Evolutionary conservation across 2,113 vertebrate species (phyloP).

Genomic region (Ailuropoda melanoleuca): DNA sequence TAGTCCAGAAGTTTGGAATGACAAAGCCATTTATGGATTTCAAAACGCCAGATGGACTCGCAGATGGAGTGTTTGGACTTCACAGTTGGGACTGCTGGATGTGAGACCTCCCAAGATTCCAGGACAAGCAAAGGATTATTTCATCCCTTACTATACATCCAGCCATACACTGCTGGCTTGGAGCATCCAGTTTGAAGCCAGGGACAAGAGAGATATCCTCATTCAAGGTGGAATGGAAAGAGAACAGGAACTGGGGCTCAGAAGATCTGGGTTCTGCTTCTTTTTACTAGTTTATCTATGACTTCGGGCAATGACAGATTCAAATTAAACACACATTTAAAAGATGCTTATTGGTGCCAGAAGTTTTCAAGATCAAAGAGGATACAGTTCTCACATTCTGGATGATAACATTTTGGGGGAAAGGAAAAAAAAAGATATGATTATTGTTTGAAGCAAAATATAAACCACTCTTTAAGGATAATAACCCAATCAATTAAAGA

Average conservation of each 20-base stretch:
- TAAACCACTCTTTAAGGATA: neutral
- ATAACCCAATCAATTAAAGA: neutral
- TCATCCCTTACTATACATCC: neutral
- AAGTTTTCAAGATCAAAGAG: neutral
- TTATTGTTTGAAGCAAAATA: constrained; percentile 2
- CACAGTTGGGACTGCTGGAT: neutral
- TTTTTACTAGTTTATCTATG: neutral
- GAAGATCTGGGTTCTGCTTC: neutral
- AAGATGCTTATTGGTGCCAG: neutral
- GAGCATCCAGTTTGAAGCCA: neutral
- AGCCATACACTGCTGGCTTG: neutral
- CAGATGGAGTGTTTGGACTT: neutral
- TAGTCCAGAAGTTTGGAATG: neutral
- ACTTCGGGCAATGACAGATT: neutral
- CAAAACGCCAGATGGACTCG: constrained; percentile 15
- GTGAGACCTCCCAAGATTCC: neutral
- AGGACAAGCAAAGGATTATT: neutral
- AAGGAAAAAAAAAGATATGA: neutral
- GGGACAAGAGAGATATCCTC: neutral
- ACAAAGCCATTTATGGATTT: constrained; percentile 46
- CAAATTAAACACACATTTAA: neutral
- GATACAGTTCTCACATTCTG: neutral
- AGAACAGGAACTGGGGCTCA: neutral
- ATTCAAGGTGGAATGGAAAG: neutral
- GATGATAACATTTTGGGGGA: neutral